phyloP scores from a whole-genome alignment of 2,888 invertebrate genomes.

The Portevinia maculata region DNA sequence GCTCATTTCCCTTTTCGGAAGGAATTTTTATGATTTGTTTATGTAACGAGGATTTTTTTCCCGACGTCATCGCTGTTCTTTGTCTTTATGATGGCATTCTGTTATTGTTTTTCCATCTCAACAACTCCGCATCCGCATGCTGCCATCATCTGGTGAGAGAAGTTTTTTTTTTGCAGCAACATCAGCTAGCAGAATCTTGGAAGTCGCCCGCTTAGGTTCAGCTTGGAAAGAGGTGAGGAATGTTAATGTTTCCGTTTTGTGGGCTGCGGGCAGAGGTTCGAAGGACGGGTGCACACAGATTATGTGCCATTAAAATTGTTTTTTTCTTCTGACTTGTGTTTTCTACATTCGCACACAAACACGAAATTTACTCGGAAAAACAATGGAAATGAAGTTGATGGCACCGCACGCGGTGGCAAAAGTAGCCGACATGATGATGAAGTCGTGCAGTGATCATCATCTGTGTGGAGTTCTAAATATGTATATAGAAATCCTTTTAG shows the following conservation, averaged over 20 bases:
- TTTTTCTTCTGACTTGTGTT: constrained; percentile 35
- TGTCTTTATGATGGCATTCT: constrained; percentile 53
- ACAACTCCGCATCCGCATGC: constrained; percentile 60
- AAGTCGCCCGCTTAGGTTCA: constrained; percentile 68
- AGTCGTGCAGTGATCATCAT: constrained; percentile 23
- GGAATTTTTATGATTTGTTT: constrained; percentile 74
- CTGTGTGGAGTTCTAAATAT: constrained; percentile 41
- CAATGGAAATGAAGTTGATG: constrained; percentile 54
- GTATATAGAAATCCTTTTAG: constrained; percentile 48
- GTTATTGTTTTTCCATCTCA: constrained; percentile 69
- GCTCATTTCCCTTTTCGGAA: constrained; percentile 71
- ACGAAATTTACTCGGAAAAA: constrained; percentile 52
- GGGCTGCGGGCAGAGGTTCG: constrained; percentile 19
- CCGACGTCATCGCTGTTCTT: constrained; percentile 31
- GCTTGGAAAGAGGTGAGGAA: constrained; percentile 68
- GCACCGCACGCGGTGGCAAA: background rate
- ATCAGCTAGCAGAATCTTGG: constrained; percentile 55
- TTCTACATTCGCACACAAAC: constrained; percentile 46
- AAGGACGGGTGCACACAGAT: constrained; percentile 48
- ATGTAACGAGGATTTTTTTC: constrained; percentile 61
- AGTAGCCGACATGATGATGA: constrained; percentile 21
- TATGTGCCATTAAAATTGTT: constrained; percentile 10
- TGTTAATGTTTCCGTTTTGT: constrained; percentile 68
- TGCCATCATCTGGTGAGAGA: constrained; percentile 59
- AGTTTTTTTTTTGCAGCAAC: constrained; percentile 27